These are phyloP conservation scores for Centropyge bicolor DNA, from an alignment of 2,797 vertebrate genomes.

Conservation along the genomic window DNA sequence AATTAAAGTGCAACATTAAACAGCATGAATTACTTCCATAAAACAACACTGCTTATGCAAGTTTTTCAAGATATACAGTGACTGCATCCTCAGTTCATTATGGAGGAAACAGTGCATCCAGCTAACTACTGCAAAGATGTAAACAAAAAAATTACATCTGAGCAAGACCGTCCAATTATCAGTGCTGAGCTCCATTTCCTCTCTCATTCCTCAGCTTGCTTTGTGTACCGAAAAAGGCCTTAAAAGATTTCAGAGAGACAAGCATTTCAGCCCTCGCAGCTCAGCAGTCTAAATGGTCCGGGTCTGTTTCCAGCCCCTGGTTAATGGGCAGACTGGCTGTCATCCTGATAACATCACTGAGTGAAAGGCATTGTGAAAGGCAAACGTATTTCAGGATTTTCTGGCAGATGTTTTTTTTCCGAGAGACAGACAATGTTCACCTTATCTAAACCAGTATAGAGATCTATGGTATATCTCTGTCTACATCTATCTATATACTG, in stretches of 20 bases:
- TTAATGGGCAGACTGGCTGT: slow-evolving; percentile 52
- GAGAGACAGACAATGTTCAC: not conserved
- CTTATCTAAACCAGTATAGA: not conserved
- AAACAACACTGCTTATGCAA: not conserved
- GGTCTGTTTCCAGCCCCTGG: slow-evolving; percentile 48
- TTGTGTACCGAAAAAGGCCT: slow-evolving; percentile 24
- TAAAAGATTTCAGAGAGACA: slow-evolving; percentile 33
- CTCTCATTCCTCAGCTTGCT: slow-evolving; percentile 22
- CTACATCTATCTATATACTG: too few relatives aligned
- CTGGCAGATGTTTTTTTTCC: slow-evolving; percentile 16
- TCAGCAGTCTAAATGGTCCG: slow-evolving; percentile 26
- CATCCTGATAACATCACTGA: slow-evolving; percentile 63
- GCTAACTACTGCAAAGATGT: slow-evolving; percentile 8
- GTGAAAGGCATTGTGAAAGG: slow-evolving; percentile 35
- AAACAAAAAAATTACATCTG: slow-evolving; percentile 30
- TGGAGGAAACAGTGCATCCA: not conserved
- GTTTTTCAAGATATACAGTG: not conserved
- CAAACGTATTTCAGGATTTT: slow-evolving; percentile 22
- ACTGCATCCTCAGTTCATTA: not conserved
- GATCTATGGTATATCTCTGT: not conserved
- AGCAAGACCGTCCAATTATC: slow-evolving; percentile 36
- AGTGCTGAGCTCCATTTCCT: slow-evolving; percentile 9
- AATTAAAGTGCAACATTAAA: not conserved
- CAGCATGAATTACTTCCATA: not conserved
- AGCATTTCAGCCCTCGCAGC: slow-evolving; percentile 22